Evolutionary conservation across 2,888 invertebrate genomes (phyloP).

Genomic region (Zaprionus bogoriensis): DNA sequence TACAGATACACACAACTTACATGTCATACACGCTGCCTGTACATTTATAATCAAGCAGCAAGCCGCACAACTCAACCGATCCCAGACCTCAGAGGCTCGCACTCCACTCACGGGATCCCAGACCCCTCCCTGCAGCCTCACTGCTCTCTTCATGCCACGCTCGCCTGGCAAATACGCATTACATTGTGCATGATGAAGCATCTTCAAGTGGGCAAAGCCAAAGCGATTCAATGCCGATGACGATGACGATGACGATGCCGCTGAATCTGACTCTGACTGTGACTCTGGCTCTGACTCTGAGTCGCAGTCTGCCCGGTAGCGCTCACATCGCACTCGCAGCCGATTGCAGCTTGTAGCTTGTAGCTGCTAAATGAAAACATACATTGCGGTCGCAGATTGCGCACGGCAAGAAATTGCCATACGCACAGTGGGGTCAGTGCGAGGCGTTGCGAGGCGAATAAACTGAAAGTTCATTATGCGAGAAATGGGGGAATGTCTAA

Average conservation of each 20-base stretch:
- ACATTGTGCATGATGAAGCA: conserved; percentile 71
- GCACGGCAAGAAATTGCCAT: conserved; percentile 37
- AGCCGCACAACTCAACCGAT: conserved; percentile 39
- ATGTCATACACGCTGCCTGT: conserved; percentile 68
- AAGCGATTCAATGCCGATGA: conserved; percentile 41
- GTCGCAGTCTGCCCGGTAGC: conserved; percentile 64
- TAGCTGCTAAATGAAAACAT: conserved; percentile 76
- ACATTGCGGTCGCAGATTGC: conserved; percentile 64
- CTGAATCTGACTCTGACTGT: no score
- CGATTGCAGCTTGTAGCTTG: conserved; percentile 66
- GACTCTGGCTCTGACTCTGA: no score
- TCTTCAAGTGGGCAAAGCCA: conserved; percentile 60
- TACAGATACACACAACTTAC: conserved; percentile 45
- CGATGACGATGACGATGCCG: no score
- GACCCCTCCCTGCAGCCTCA: background rate
- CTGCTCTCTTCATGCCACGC: conserved; percentile 5
- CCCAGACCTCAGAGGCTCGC: conserved; percentile 7
- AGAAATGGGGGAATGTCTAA: conserved; percentile 31
- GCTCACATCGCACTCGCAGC: conserved; percentile 27
- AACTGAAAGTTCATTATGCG: conserved; percentile 26
- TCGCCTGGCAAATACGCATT: conserved; percentile 44
- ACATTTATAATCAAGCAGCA: conserved; percentile 74
- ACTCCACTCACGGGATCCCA: background rate
- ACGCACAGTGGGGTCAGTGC: conserved; percentile 43
- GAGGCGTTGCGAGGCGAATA: background rate